phyloP scores from a whole-genome alignment of 2,113 vertebrate genomes.

The Myocastor coypus region DNA sequence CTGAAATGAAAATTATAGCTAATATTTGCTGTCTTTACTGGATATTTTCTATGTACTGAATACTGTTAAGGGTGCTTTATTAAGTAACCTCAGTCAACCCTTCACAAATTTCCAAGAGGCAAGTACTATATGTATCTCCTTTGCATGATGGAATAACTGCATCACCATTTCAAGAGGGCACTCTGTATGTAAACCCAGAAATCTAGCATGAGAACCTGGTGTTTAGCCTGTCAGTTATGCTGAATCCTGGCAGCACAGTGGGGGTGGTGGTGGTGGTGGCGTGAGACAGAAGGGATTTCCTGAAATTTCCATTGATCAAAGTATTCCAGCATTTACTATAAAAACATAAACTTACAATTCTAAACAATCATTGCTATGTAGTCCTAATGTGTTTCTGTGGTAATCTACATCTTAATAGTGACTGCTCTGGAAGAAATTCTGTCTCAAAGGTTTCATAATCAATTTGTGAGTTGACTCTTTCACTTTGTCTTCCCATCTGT shows the following conservation, averaged over 20 bases:
- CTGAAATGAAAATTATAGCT: conserved; percentile 18
- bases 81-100: neutral
- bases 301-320: neutral
- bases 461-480: neutral
- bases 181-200: neutral
- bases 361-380: neutral
- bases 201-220: neutral
- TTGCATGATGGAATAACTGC: neutral
- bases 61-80: conserved; percentile 10
- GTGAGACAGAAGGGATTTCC: neutral
- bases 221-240: neutral
- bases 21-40: neutral
- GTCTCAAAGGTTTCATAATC: neutral
- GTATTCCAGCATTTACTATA: neutral
- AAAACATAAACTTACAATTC: neutral
- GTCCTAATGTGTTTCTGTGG: neutral
- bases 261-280: fast-evolving
- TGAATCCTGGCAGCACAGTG: neutral
- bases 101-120: neutral
- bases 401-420: conserved; percentile 3
- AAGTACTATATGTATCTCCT: neutral
- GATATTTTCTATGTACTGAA: neutral
- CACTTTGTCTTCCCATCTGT: neutral
- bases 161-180: neutral
- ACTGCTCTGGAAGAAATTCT: neutral